Base-by-base conservation (phyloP, 2,113 vertebrate species). In the Grammomys dolichurus region DNA sequence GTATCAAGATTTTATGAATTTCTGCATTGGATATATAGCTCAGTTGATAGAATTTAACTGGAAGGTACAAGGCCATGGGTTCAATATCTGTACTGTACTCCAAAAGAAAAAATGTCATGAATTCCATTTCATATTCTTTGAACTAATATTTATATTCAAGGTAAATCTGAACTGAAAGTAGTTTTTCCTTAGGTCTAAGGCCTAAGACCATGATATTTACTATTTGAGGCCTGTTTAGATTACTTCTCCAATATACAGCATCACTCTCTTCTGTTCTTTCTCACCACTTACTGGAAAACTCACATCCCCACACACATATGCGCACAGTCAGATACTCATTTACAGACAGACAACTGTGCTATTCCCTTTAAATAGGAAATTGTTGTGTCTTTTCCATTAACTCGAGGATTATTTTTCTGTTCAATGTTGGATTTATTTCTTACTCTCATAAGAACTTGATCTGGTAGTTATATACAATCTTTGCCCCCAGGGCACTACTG, bases 391-490 rank as follows among this genome's bases (percentile, higher is more conserved):
- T 87, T 94, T 89, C 92, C 11, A 19, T 95, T 96, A 98, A 89
- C 72, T 94, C 92, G 40, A 89, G 87, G 12, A 84, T 60, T n/a
- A 31, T 84, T 91, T 96, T 98, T 96, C 40, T 69, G 92, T 98
- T 97, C 87, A 97, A 56, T 97, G 94, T 95, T 75, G 93, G 19
- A 90, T 97, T 95, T 90, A 95, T 96, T 96, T 90, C 95, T 97
- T 98, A 94, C 94, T 96, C 96, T 90, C 85, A 12, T 94, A 97
- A 97, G 96, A 98, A 98, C 96, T 89, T 97, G 96, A 97, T 96
- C 93, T 97, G 96, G 95, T 97, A 97, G 91, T 95, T 98, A 97
- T 91, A 97, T 86, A 4, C 46, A 88, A 46, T 96, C 28, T 95
- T 98, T 98, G 96, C 97, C 94, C 93, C 93, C 93, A 54, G 93